Conservation (phyloP, 1,140 invertebrate species). For the Pissodes strobi region DNA sequence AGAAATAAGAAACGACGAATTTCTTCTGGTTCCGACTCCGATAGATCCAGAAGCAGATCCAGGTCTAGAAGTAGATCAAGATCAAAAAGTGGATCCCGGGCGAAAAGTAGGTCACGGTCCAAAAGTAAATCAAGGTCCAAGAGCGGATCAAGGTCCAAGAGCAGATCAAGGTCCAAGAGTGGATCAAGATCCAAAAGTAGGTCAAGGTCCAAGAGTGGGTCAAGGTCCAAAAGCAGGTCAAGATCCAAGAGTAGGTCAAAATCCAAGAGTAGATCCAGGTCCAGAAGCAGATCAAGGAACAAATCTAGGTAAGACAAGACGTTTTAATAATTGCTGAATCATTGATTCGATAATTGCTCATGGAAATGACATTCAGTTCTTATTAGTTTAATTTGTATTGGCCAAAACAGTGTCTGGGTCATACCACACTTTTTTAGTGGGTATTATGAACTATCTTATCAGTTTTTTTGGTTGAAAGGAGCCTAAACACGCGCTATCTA, state of each 20-base stretch:
- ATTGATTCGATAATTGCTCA: too few species aligned
- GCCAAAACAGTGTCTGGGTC: too few species aligned
- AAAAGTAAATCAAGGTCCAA: slow-evolving; percentile 43
- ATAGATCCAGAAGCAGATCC: slow-evolving; percentile 38
- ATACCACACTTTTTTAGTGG: too few species aligned
- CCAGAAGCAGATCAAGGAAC: slow-evolving; percentile 40
- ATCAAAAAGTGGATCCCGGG: slow-evolving; percentile 46
- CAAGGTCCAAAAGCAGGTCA: slow-evolving; percentile 40
- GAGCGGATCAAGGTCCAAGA: slow-evolving; percentile 43
- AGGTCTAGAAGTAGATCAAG: slow-evolving; percentile 36
- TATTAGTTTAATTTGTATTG: too few species aligned
- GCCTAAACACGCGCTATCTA: too few species aligned
- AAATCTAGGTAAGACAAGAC: slow-evolving; percentile 11
- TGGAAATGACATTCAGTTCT: too few species aligned
- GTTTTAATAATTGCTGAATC: too few species aligned
- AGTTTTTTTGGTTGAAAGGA: too few species aligned
- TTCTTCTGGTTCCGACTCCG: slow-evolving; percentile 57
- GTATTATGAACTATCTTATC: too few species aligned
- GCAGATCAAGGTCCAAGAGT: slow-evolving; percentile 36
- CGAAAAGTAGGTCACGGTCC: slow-evolving; percentile 47
- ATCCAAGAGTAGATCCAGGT: slow-evolving; percentile 44
- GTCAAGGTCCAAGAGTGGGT: slow-evolving; percentile 50
- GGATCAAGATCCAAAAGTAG: slow-evolving; percentile 51
- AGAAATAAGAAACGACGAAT: slow-evolving; percentile 56
- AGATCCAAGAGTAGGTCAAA: slow-evolving; percentile 43